These are phyloP conservation scores for Diadema setosum DNA, from an alignment of 35 echinoderm and acorn worm species.

Conservation along the genomic window DNA sequence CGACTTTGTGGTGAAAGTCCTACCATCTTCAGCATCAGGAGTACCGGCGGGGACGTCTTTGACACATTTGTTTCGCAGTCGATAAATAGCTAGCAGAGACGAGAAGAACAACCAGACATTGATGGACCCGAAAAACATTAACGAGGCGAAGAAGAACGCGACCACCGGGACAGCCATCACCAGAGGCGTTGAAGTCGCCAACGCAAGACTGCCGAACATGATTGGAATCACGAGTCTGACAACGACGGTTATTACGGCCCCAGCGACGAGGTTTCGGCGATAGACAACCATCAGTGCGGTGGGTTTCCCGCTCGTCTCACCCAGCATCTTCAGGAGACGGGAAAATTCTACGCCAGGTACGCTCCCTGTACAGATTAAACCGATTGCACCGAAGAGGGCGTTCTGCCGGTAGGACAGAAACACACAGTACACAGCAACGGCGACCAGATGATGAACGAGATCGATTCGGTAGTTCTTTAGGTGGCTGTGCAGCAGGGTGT, in stretches of 20 bases:
- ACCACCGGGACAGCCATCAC: neutral
- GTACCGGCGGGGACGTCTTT: neutral
- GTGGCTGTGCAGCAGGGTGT: constrained; percentile 18
- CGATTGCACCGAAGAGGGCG: constrained; percentile 19
- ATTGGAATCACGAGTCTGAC: neutral
- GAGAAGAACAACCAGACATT: neutral
- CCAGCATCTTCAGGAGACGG: neutral
- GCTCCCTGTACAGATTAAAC: neutral
- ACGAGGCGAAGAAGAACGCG: neutral
- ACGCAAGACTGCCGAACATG: neutral
- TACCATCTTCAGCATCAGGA: neutral
- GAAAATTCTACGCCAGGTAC: constrained; percentile 23
- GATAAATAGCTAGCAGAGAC: neutral
- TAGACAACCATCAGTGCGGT: neutral
- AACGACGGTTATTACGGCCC: neutral
- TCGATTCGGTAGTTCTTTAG: constrained; percentile 25
- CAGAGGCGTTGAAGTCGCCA: neutral
- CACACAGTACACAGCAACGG: constrained; percentile 26
- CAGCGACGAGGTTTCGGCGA: neutral
- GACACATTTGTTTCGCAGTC: neutral
- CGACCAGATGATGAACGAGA: constrained; percentile 43
- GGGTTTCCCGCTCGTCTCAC: neutral
- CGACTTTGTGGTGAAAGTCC: neutral
- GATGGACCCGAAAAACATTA: neutral
- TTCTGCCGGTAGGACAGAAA: constrained; percentile 46